A percentile compares a stretch with the other conserved stretches of the same genome.
Evolutionary conservation across 2,888 invertebrate species (phyloP).

Genomic region (Tenthredo amoena): DNA sequence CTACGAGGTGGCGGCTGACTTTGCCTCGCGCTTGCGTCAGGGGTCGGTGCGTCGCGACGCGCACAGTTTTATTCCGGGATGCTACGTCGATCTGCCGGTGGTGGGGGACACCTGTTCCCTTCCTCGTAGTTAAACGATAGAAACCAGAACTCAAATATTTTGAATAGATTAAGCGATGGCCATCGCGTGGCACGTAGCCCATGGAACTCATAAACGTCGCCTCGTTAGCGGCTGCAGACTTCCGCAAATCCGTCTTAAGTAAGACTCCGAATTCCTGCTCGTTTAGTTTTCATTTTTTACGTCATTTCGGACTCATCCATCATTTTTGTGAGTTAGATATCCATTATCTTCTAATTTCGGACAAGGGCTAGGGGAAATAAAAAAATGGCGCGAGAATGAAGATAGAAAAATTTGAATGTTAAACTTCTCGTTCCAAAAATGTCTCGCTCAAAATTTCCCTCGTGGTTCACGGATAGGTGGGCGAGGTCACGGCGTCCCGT

Average conservation of each 20-base stretch:
- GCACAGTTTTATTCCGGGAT: constrained; percentile 66
- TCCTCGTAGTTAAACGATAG: constrained; percentile 47
- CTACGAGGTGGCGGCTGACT: constrained; percentile 16
- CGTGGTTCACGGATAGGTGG: constrained; percentile 52
- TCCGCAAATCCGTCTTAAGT: constrained; percentile 11
- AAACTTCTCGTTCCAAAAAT: constrained; percentile 16
- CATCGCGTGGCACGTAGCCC: constrained; percentile 41
- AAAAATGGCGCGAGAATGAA: neutral
- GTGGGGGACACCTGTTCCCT: constrained; percentile 72
- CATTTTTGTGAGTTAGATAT: neutral
- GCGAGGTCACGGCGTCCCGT: constrained; percentile 54
- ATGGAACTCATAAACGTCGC: constrained; percentile 37
- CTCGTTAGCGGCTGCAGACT: constrained; percentile 28
- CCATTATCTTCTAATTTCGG: neutral
- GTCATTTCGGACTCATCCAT: neutral
- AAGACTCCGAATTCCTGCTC: neutral
- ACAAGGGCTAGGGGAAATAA: neutral
- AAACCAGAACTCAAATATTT: constrained; percentile 50
- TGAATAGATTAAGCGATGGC: constrained; percentile 36
- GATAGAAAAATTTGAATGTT: neutral
- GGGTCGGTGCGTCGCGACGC: constrained; percentile 63
- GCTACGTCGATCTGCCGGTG: constrained; percentile 69
- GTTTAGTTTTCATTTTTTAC: neutral
- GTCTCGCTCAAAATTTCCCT: constrained; percentile 46
- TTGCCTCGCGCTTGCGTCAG: constrained; percentile 58